Conservation (phyloP, 2,113 vertebrate genomes). For the Corythornis madagascariensis region DNA sequence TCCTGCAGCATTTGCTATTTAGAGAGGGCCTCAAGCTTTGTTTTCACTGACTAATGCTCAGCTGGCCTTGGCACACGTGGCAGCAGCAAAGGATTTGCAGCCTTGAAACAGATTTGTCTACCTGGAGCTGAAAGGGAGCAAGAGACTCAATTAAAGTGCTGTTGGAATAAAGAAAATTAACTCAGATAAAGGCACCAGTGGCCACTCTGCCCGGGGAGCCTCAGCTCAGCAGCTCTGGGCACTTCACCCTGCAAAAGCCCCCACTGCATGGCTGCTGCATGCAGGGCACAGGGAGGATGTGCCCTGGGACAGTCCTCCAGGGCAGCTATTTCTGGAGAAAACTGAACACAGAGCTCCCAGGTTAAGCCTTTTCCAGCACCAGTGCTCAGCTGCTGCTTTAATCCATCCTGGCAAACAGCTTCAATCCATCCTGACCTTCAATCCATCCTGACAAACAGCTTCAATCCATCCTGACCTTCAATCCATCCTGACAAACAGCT, state of each 20-base stretch:
- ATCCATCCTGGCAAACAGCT: neutral
- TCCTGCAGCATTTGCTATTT: neutral
- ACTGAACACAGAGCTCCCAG: neutral
- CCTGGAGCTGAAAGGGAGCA: neutral
- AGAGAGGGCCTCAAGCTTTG: neutral
- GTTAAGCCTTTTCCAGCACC: constrained; percentile 26
- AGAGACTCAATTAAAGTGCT: neutral
- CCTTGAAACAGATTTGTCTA: neutral
- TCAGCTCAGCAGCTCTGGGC: neutral
- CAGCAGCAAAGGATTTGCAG: neutral
- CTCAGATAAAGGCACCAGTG: accelerated
- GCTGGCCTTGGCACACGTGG: neutral
- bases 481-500: neutral
- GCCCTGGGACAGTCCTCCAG: neutral
- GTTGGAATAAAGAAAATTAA: neutral
- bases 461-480: constrained; percentile 39
- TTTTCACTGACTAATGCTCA: neutral
- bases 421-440: constrained; percentile 29
- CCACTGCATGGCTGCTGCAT: no score
- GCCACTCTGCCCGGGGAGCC: no score
- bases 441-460: neutral
- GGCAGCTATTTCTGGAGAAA: constrained; percentile 10
- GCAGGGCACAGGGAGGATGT: neutral
- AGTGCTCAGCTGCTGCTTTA: constrained; percentile 15
- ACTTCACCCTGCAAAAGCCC: no score